Evolutionary conservation across 2,888 invertebrate genomes (phyloP), one percentile per base, ranked within the genome.

Genomic region (Leucophora obtusa): DNA sequence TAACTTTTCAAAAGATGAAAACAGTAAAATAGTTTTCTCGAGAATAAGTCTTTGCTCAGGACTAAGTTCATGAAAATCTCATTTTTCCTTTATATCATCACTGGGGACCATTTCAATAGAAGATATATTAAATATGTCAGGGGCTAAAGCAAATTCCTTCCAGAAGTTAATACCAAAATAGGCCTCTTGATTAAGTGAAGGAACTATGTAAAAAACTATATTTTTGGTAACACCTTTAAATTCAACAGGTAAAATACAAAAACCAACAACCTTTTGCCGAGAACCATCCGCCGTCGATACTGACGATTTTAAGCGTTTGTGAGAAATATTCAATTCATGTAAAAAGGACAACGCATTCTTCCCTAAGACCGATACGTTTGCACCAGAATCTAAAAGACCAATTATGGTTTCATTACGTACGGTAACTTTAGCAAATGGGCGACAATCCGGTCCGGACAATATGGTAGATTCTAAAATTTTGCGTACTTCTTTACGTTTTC

Each of bases 261-360:
- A n/a, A n/a, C 14, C 50, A 10, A 54, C 14, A 1, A 43, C 50
- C 18, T 18, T 8, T 17, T 66, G 53, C 21, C 24, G 60, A 33
- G 71, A 50, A 33, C 71, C 60, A 59, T 60, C 50, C 6, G 71
- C 71, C 3, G 71, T 71, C 6, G 71, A 60, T n/a, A 69, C 17
- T 2, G 9, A 51, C 0, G 65, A 24, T 1, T n/a, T 14, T 14
- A 69, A 35, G 0, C 14, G n/a, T 47, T 35, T 69, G 2, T 56
- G 17, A 4, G 14, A 14, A 9, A 69, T 10, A 1, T n/a, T 43
- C 2, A 35, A 58, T 0, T 15, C 1, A 0, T 56, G 53, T 35
- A 72, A 18, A 28, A 72, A 72, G 6, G 7, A 58, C 33, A 38
- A 47, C n/a, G n/a, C n/a, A n/a, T n/a, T n/a, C n/a, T 21, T 21